These are phyloP conservation scores for Mus pahari DNA, from an alignment of 2,113 vertebrate species.

Conservation along the genomic window DNA sequence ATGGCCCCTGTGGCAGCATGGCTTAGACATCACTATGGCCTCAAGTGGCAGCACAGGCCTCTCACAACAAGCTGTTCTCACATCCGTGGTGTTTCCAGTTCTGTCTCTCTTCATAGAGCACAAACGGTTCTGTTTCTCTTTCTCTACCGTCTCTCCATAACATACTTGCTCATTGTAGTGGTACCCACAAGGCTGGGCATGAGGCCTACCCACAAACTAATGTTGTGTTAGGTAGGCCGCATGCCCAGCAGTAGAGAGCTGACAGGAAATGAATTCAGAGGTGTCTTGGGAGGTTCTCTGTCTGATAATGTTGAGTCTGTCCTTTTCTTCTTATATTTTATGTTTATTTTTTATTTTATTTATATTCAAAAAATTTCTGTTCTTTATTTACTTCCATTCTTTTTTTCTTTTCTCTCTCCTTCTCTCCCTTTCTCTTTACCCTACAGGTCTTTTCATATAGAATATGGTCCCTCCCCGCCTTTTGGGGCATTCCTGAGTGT, in stretches of 20 bases:
- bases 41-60: background rate
- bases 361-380: background rate
- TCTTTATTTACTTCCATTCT: background rate
- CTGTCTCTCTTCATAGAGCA: background rate
- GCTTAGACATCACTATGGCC: background rate
- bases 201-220: background rate
- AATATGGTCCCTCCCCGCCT: background rate
- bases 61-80: background rate
- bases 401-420: background rate
- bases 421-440: too few relatives aligned
- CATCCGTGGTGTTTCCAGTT: background rate
- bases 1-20: background rate
- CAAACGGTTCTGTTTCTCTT: background rate
- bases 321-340: background rate
- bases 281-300: background rate
- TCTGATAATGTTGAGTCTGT: background rate
- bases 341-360: background rate
- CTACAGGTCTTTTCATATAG: background rate
- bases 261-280: background rate
- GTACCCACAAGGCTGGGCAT: too few relatives aligned
- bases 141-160: background rate
- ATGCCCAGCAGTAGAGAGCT: background rate
- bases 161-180: background rate
- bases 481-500: background rate
- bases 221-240: too few relatives aligned